Evolutionary conservation across 2,888 invertebrate species (phyloP), one percentile per base, ranked within the genome.

Genomic region (Ischnus inquisitorius): DNA sequence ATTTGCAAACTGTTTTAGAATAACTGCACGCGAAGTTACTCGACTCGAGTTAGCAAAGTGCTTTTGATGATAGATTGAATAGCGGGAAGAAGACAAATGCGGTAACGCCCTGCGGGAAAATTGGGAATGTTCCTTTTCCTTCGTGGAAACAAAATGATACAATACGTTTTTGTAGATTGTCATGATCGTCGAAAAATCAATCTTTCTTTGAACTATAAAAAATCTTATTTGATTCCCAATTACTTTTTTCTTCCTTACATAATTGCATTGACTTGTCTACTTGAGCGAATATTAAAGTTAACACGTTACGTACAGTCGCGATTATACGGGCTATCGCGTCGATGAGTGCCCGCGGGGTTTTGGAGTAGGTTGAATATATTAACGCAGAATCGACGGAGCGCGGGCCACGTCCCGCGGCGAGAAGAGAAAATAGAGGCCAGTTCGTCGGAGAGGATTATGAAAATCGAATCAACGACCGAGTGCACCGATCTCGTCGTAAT

Each of bases 381-480:
- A 19, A 68, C 65, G 48, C 34, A 51, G 39, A 54, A 19, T 54
- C 12, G 5, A 46, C 46, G 67, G 54, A 12, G 69, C 22, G 48
- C 41, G 69, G 64, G 39, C 43, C 34, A 39, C 22, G 51, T 60
- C 25, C 51, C 6, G 39, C 39, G 10, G 57, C 25, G n/a, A n/a
- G n/a, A n/a, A 6, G 10, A 14, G 34, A 68, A 16, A 22, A 51
- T 41, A 46, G 62, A 28, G 46, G 48, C 14, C 51, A n/a, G 74
- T 74, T 57, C 80, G 62, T 79, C 75, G 82, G 67, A 54, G 60
- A 62, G 69, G 82, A 83, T 83, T 83, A 83, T 83, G 82, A 83
- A 83, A 79, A 83, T 79, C 82, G 82, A 83, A 79, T 83, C 79
- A 83, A 75, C 82, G 79, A 68, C 54, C 74, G 75, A 65, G 75